Evolutionary conservation across 2,797 vertebrate genomes (phyloP), one percentile per base, ranked within the genome.

Genomic region (Urosaurus nigricauda): DNA sequence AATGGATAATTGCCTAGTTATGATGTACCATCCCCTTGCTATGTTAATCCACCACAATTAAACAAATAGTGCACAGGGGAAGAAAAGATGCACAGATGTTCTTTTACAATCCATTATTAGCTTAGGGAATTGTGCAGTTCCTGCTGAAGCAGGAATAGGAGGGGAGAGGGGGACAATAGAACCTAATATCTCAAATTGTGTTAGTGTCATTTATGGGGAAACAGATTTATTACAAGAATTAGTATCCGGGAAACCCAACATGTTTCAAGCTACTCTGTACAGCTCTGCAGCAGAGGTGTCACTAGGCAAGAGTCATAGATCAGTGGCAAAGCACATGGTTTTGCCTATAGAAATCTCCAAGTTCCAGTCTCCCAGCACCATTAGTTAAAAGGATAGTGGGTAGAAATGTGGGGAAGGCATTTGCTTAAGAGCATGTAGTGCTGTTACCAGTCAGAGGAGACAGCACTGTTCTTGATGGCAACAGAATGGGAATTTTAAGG

Each of bases 1-100:
- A 96, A 97, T 90, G 89, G 95, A 94, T 96, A 97, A 97, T 96
- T 96, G 94, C 93, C 94, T 96, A 91, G 95, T 95, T 96, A 95
- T 93, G 93, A 96, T 94, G 92, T 95, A 94, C 89, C 86, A 94
- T 91, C 94, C 93, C 96, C 94, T 93, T 95, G 94, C 95, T 96
- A 88, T 95, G 95, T 94, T 94, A 96, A 93, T 94, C 91, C 92
- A 88, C 87, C 88, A 95, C 95, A 96, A 96, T 97, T 97, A 96
- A 94, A 97, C 93, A 95, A 96, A 96, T 83, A 95, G 94, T 82
- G 89, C 93, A 93, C 93, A 95, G 88, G 87, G 82, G 95, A 94
- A 89, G 84, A 95, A 95, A 93, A 93, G 92, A 95, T 91, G 90
- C 95, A 93, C 96, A 97, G 96, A 96, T 95, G 96, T 96, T 96